phyloP scores from a whole-genome alignment of 2,888 invertebrate species.

The Pterostichus madidus region DNA sequence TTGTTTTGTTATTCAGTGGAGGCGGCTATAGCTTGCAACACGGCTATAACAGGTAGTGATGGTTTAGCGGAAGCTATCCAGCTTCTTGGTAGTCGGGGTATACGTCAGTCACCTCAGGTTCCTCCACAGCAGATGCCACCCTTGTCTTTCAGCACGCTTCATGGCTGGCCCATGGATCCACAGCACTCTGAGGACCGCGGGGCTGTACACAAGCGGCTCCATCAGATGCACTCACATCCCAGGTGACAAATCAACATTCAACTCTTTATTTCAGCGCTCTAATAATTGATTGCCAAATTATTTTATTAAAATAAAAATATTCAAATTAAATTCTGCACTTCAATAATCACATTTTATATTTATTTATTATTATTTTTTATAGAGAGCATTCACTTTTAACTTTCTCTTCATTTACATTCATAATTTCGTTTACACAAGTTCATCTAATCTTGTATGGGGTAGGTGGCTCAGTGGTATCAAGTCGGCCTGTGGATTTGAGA shows the following conservation, averaged over 20 bases:
- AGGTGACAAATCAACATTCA: background rate
- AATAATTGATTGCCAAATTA: no score
- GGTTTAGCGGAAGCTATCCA: slow-evolving; percentile 84
- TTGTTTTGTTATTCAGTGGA: slow-evolving; percentile 22
- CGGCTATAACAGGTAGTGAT: slow-evolving; percentile 81
- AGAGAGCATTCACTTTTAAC: no score
- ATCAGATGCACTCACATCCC: slow-evolving; percentile 56
- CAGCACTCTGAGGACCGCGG: slow-evolving; percentile 74
- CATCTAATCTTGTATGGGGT: no score
- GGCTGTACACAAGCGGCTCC: slow-evolving; percentile 46
- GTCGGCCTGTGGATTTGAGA: no score
- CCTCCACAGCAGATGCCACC: slow-evolving; percentile 8
- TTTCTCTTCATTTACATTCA: no score
- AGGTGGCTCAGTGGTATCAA: no score
- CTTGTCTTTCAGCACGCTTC: background rate
- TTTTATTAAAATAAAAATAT: no score
- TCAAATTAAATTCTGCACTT: no score
- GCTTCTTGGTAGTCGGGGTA: slow-evolving; percentile 81
- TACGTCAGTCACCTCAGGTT: slow-evolving; percentile 70
- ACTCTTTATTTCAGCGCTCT: no score
- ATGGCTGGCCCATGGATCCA: slow-evolving; percentile 72
- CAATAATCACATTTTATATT: no score
- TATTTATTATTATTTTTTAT: no score
- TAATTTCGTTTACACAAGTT: no score
- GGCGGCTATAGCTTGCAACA: background rate